phyloP scores from a whole-genome alignment of 2,113 vertebrate species.

The Corythaixoides concolor region DNA sequence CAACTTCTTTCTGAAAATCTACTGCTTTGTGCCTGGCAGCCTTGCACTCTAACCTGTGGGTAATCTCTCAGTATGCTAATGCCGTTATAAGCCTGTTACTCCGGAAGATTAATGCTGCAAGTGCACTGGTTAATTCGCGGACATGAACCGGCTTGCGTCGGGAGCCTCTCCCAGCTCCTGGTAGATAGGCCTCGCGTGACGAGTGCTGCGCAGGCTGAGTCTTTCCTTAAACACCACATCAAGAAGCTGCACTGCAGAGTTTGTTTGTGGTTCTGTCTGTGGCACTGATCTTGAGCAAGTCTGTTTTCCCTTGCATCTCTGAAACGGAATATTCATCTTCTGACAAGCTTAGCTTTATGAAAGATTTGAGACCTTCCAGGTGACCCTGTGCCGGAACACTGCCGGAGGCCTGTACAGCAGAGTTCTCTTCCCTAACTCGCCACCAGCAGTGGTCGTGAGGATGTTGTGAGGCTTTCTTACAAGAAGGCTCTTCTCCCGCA shows the following conservation, averaged over 20 bases:
- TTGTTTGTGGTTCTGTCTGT: slow-evolving; percentile 11
- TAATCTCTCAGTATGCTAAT: slow-evolving; percentile 66
- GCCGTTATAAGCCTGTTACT: slow-evolving; percentile 30
- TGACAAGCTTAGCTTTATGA: not conserved
- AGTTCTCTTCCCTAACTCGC: not conserved
- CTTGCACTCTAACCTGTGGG: not conserved
- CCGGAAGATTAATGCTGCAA: slow-evolving; percentile 27
- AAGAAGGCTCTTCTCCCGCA: slow-evolving; percentile 60
- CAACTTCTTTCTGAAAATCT: slow-evolving; percentile 37
- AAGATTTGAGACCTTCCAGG: not conserved
- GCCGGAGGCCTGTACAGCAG: not conserved
- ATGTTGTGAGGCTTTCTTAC: not conserved
- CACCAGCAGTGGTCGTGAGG: fast-evolving
- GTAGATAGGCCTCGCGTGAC: not conserved
- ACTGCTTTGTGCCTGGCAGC: not conserved
- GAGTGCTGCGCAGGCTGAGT: not conserved
- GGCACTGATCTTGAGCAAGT: not conserved
- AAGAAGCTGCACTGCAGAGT: not conserved
- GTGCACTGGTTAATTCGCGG: slow-evolving; percentile 49
- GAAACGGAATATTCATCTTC: not conserved
- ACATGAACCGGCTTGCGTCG: slow-evolving; percentile 26
- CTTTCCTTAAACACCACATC: not conserved
- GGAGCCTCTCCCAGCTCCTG: slow-evolving; percentile 24
- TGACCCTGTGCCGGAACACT: not conserved
- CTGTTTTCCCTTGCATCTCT: not conserved